Base-by-base conservation (phyloP, 2,888 invertebrate species). In the Nebria salina region DNA sequence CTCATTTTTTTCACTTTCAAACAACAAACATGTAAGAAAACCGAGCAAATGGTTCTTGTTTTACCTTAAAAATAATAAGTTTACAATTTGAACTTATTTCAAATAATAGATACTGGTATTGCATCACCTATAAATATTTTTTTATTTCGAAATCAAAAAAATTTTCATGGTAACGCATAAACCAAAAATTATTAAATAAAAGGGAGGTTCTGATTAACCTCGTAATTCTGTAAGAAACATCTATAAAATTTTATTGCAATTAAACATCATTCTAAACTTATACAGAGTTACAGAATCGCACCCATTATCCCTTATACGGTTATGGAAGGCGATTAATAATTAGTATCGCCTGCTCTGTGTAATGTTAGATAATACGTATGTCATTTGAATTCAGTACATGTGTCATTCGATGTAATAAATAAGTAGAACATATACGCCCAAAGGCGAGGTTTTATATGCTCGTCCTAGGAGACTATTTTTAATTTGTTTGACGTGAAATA, bases 1-100 rank as follows among this genome's bases (percentile, higher is more conserved):
- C 83, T 82, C 85, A 84, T 85, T 86, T 54, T 4, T 54, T 54
- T 86, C 85, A 86, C 86, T 86, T 86, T 86, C 85, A 82, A 84
- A 7, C 6, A 20, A 25, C 25, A 54, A 5, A 54, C 54, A 54
- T 54, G 2, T 13, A 54, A 11, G 54, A 54, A 54, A 54, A 54
- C 7, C 54, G 2, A 54, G 8, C 54, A 54, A 54, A 54, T 54
- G 1, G 54, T 54, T 3, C 54, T 54, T 54, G 8, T 54, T 54
- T 34, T 54, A 5, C 4, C 54, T 11, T 54, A 3, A 54, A 54
- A 54, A 54, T 54, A 54, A 8, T 0, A 8, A 54, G 54, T 54
- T 54, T 3, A 2, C 8, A 4, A 54, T 54, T 54, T 11, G 4
- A 54, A 54, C 54, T 54, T 54, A 11, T 54, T 11, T 5, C 8